Evolutionary conservation across 37 sponge, comb jelly and placozoan species (phyloP), one percentile per base, ranked within the genome.

Genomic region (Chondrilla cf. caribensis): DNA sequence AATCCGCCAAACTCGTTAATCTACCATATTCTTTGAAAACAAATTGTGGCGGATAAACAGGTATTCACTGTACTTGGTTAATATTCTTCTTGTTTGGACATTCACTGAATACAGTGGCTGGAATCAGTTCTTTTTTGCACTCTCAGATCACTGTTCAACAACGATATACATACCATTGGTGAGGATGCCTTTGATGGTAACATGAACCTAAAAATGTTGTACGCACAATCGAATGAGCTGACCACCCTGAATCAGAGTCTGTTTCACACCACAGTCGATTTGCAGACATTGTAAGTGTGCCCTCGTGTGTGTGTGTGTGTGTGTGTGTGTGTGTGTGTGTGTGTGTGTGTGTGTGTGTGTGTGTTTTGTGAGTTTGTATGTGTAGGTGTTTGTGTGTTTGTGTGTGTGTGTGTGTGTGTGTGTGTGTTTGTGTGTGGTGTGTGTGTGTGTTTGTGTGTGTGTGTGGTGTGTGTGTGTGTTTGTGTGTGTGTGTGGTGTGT

Each of bases 251-350:
- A 73, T 40, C 76, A 73, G 36, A 22, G 76, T 1, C 42, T 73
- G 21, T 73, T 73, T 73, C n/a, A 73, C 22, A 73, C 76, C 38
- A 73, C 76, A 42, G 40, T 73, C 40, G 0, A 37, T 8, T 25
- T 73, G 8, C 41, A 40, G 22, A 8, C 0, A 22, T 37, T 73
- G 76, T 73, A 38, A 73, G 76, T 73, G 76, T 37, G 19, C 22
- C 6, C 22, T 5, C 15, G 64, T 28, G 64, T 60, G 24, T 60
- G 24, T 28, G 64, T 26, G 6, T 5, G 15, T 60, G 28, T 60
- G 64, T 22, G 29, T 28, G 64, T 60, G 64, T 60, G 24, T 60
- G 64, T 60, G 64, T 60, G 64, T 28, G 15, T 11, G 22, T 26
- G 64, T 60, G 64, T 26, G 24, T 22, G 24, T 60, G 64, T 22